Conservation (phyloP, 2,888 invertebrate species). For the Megaustenia siamemsis region DNA sequence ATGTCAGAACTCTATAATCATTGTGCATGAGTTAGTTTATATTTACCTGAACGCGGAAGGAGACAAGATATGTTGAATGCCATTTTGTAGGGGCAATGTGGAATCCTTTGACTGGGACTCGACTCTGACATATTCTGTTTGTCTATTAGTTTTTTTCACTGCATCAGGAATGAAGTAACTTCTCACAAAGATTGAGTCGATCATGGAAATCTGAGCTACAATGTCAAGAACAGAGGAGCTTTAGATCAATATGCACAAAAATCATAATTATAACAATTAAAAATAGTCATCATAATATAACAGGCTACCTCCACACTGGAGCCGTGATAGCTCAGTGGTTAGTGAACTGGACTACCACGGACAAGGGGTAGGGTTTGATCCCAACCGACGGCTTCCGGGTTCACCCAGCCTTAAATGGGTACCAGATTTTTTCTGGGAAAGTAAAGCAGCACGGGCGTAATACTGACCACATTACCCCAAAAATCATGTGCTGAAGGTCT, state of each 20-base stretch:
- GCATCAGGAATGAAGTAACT: conserved; percentile 74
- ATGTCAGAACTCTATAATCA: too few species aligned
- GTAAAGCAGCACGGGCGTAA: too few species aligned
- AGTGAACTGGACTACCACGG: too few species aligned
- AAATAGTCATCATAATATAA: neutral
- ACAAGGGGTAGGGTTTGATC: too few species aligned
- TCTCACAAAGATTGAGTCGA: conserved; percentile 74
- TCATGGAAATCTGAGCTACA: conserved; percentile 75
- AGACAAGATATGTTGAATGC: conserved; percentile 67
- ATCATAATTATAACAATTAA: neutral
- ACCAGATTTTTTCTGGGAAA: too few species aligned
- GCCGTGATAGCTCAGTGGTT: too few species aligned
- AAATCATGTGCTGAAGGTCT: too few species aligned
- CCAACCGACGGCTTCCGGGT: too few species aligned
- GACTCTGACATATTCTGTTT: conserved; percentile 74
- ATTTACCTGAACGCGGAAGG: conserved; percentile 65
- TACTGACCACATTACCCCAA: too few species aligned
- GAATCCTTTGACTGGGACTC: conserved; percentile 58
- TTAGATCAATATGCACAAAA: neutral
- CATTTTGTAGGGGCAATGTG: conserved; percentile 39
- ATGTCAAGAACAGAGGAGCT: conserved; percentile 33
- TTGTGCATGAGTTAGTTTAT: neutral
- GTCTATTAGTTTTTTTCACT: conserved; percentile 70
- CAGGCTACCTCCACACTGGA: neutral
- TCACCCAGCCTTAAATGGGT: too few species aligned